phyloP scores from a whole-genome alignment of 1,140 invertebrate species.

The Hycleus cichorii region DNA sequence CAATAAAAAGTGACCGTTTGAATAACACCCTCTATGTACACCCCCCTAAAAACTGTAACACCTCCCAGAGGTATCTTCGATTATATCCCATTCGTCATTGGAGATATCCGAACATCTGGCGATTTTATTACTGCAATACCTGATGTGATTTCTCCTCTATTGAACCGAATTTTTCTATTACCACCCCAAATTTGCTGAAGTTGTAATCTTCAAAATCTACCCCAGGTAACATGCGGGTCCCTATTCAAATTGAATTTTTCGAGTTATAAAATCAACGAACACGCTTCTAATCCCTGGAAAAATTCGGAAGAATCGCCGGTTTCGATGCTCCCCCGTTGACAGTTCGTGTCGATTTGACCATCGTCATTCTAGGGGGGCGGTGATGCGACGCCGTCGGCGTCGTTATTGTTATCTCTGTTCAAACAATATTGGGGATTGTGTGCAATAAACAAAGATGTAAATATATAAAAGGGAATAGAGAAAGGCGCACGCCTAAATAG shows the following conservation, averaged over 20 bases:
- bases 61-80: slow-evolving; percentile 26
- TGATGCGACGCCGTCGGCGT: slow-evolving; percentile 21
- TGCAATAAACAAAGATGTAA: no score
- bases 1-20: no score
- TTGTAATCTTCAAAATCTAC: no score
- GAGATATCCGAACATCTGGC: slow-evolving; percentile 19
- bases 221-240: neutral
- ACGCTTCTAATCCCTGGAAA: no score
- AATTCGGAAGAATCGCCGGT: no score
- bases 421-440: slow-evolving; percentile 10
- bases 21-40: neutral
- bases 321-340: slow-evolving; percentile 2
- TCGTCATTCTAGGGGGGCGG: slow-evolving; percentile 27
- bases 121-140: neutral
- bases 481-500: slow-evolving; percentile 2
- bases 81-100: slow-evolving; percentile 1
- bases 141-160: no score
- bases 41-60: slow-evolving; percentile 1
- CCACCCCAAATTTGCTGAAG: neutral
- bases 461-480: no score
- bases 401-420: slow-evolving; percentile 18
- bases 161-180: no score
- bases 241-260: neutral
- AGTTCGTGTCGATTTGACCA: slow-evolving; percentile 33
- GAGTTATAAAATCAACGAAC: no score